These are phyloP conservation scores for Pristionchus maxplancki DNA, from an alignment of 2,888 invertebrate genomes.

Conservation along the genomic window DNA sequence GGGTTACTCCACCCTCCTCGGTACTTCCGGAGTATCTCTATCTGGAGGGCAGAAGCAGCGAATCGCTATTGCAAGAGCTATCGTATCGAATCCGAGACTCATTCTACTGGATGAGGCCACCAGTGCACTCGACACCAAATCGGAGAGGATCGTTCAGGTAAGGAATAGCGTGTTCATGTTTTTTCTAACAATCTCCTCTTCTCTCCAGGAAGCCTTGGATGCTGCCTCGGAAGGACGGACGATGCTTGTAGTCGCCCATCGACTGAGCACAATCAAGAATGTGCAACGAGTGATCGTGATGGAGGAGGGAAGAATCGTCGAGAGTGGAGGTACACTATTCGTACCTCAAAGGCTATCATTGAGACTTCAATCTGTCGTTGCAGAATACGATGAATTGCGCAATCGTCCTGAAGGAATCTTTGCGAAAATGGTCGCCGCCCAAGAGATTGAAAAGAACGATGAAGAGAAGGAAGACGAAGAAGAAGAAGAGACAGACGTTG, in stretches of 20 bases:
- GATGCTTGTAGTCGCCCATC: constrained; percentile 37
- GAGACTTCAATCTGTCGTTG: no score
- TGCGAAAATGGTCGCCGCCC: not conserved
- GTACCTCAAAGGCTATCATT: no score
- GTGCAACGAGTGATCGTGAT: constrained; percentile 7
- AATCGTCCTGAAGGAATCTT: not conserved
- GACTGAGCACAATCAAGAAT: constrained; percentile 44
- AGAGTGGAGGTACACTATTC: constrained; percentile 1
- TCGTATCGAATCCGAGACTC: constrained; percentile 13
- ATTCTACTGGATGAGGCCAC: constrained; percentile 43
- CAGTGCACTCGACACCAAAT: constrained; percentile 37
- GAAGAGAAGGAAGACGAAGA: not conserved
- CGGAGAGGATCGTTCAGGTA: constrained; percentile 38
- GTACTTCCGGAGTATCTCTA: constrained; percentile 22
- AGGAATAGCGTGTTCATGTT: not conserved
- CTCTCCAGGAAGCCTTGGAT: not conserved
- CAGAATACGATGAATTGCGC: constrained; percentile 21
- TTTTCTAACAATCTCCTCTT: not conserved
- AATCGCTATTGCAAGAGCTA: constrained; percentile 43
- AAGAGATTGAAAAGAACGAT: constrained; percentile 3
- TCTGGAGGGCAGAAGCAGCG: constrained; percentile 46
- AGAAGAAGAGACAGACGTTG: not conserved
- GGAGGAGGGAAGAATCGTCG: constrained; percentile 27
- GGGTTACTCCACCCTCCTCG: constrained; percentile 34
- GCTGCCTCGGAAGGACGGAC: constrained; percentile 33